Percentiles rank a stretch among this genome's conserved stretches.
phyloP scores from a whole-genome alignment of 2,797 vertebrate species.

The Enteromius anoplus region DNA sequence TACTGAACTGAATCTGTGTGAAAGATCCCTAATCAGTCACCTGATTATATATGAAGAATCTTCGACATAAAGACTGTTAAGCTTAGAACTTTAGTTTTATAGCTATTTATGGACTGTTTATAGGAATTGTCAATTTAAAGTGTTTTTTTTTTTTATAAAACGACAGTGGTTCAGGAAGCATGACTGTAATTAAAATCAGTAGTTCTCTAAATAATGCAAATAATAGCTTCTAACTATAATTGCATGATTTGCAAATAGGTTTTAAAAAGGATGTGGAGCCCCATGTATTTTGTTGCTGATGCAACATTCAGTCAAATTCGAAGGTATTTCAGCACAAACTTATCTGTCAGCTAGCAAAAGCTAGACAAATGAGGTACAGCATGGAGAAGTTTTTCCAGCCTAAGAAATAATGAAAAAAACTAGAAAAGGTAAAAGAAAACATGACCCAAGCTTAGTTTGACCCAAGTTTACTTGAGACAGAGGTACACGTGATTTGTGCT shows the following conservation, averaged over 20 bases:
- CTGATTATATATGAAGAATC: background rate
- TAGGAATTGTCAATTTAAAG: background rate
- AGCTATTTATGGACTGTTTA: background rate
- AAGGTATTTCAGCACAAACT: background rate
- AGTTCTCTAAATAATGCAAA: background rate
- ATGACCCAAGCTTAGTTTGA: background rate
- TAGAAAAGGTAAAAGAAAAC: constrained; percentile 1
- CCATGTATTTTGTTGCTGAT: background rate
- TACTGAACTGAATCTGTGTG: background rate
- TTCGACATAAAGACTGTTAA: background rate
- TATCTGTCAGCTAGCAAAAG: background rate
- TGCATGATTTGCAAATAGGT: background rate
- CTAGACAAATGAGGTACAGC: background rate
- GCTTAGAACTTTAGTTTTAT: background rate
- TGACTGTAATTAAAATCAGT: background rate
- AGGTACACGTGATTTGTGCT: constrained; percentile 16
- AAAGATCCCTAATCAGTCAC: background rate
- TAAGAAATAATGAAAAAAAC: background rate
- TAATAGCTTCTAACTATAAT: background rate
- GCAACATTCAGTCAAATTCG: background rate
- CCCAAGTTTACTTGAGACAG: background rate
- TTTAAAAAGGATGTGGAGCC: background rate
- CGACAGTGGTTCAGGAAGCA: background rate
- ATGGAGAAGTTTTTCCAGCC: background rate
- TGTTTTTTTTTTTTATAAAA: background rate